These are phyloP conservation scores for Aphelocoma coerulescens DNA, from an alignment of 2,113 vertebrate species.

Conservation along the genomic window DNA sequence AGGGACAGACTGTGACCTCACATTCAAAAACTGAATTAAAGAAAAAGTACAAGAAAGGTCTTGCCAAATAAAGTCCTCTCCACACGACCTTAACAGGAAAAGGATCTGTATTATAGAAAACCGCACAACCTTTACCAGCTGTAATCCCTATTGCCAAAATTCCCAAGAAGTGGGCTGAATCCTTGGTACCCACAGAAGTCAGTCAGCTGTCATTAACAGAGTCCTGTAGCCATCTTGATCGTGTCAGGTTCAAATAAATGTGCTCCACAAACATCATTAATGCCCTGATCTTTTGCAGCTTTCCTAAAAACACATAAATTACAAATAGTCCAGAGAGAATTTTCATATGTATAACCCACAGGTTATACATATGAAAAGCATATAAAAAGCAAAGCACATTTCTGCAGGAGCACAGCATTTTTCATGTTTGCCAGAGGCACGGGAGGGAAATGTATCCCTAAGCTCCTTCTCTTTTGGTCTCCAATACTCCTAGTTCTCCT, in stretches of 20 bases:
- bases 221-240: neutral
- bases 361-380: neutral
- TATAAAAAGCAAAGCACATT: neutral
- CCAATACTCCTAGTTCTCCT: neutral
- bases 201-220: neutral
- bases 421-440: neutral
- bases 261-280: neutral
- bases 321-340: neutral
- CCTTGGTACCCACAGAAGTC: neutral
- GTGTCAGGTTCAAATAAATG: neutral
- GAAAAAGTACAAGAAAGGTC: neutral
- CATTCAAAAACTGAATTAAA: neutral
- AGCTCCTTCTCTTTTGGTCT: neutral
- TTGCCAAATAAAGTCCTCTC: neutral
- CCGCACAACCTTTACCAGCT: neutral
- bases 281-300: neutral
- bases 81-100: neutral
- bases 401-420: neutral
- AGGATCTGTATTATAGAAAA: neutral
- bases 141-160: neutral
- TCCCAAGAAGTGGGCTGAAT: neutral
- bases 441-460: neutral
- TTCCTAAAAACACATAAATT: neutral
- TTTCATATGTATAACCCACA: neutral
- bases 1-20: neutral